Evolutionary conservation across 1,140 invertebrate species (phyloP).

Genomic region (Nymphalis io): DNA sequence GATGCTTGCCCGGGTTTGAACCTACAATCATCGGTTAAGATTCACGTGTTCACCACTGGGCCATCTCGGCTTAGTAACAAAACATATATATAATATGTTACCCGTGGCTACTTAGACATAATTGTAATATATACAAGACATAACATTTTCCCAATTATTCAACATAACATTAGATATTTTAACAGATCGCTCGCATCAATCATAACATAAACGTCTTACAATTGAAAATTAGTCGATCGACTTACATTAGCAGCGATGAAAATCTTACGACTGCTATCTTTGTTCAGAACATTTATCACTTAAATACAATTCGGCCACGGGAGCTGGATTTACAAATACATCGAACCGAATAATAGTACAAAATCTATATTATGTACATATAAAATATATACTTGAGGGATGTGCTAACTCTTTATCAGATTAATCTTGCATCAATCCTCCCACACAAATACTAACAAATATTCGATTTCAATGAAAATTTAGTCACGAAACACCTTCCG

Average conservation of each 20-base stretch:
- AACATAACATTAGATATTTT: too few species aligned
- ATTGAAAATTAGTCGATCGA: neutral
- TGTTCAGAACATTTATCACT: neutral
- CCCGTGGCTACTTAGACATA: neutral
- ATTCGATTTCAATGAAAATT: constrained; percentile 8
- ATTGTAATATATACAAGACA: neutral
- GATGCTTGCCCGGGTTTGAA: too few species aligned
- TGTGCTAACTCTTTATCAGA: neutral
- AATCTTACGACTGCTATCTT: neutral
- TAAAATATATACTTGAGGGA: neutral
- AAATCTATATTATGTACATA: too few species aligned
- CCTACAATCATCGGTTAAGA: too few species aligned
- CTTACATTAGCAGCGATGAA: neutral
- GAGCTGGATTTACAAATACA: neutral
- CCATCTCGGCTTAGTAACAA: too few species aligned
- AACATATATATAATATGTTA: neutral
- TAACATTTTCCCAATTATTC: neutral
- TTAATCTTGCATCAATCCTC: constrained; percentile 1
- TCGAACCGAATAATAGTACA: neutral
- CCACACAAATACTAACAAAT: constrained; percentile 16
- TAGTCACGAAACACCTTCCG: constrained; percentile 11
- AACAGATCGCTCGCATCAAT: neutral
- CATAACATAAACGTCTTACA: neutral
- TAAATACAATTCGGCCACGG: neutral
- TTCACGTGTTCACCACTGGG: too few species aligned